Conservation (phyloP, 2,888 invertebrate genomes). For the Netelia inedita region DNA sequence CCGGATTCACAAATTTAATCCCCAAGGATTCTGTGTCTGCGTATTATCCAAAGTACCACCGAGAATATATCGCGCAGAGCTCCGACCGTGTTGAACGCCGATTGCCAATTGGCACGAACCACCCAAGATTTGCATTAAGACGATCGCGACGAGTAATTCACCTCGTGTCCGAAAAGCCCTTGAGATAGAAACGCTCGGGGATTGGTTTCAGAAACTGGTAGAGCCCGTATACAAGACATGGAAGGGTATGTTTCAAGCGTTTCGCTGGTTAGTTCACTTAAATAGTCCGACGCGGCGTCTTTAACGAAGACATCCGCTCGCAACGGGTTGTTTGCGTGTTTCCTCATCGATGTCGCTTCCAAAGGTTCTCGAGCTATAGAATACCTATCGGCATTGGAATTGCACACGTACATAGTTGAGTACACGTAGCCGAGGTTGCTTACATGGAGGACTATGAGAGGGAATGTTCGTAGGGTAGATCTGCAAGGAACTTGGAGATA, state of each 20-base stretch:
- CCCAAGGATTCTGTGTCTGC: constrained; percentile 1
- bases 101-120: constrained; percentile 57
- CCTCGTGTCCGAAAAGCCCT: constrained; percentile 36
- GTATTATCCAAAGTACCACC: constrained; percentile 5
- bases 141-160: constrained; percentile 45
- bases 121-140: constrained; percentile 55
- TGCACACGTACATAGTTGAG: not conserved
- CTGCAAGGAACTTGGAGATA: constrained; percentile 6
- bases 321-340: constrained; percentile 56
- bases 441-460: constrained; percentile 10
- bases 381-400: not conserved
- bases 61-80: not conserved
- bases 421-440: not conserved
- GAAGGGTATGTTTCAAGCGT: constrained; percentile 34
- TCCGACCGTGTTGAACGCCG: constrained; percentile 34
- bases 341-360: constrained; percentile 27
- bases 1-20: constrained; percentile 8
- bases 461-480: not conserved
- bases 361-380: not conserved
- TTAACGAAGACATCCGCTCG: constrained; percentile 60
- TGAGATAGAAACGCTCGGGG: constrained; percentile 18
- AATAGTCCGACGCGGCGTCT: constrained; percentile 33
- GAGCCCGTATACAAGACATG: constrained; percentile 17
- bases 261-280: constrained; percentile 45
- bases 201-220: constrained; percentile 36